A percentile compares a stretch with the other conserved stretches of the same genome.
These are phyloP conservation scores for Hetaerina americana DNA, from an alignment of 1,140 invertebrate species.

Conservation along the genomic window DNA sequence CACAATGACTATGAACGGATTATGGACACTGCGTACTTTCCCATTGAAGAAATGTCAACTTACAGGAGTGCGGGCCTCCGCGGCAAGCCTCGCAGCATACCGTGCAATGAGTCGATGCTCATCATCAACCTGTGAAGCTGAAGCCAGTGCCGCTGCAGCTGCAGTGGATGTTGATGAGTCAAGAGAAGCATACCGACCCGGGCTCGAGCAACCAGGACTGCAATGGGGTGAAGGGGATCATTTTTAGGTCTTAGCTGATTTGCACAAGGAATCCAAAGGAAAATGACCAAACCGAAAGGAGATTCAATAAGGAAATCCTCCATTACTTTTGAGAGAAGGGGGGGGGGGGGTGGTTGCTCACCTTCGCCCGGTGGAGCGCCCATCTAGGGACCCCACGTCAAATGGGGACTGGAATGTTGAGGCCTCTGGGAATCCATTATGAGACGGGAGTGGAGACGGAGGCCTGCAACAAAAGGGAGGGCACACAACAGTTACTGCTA, in stretches of 20 bases:
- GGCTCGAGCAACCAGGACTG: slow-evolving; percentile 24
- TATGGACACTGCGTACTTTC: too few relatives aligned
- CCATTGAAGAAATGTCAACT: slow-evolving; percentile 32
- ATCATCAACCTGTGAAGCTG: slow-evolving; percentile 57
- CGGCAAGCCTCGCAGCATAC: slow-evolving; percentile 85
- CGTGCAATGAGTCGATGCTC: slow-evolving; percentile 92
- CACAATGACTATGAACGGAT: too few relatives aligned
- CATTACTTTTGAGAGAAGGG: too few relatives aligned
- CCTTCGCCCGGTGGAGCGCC: slow-evolving; percentile 55
- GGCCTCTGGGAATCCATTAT: slow-evolving; percentile 69
- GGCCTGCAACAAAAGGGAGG: slow-evolving; percentile 41
- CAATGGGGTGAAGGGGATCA: slow-evolving; percentile 7
- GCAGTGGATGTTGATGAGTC: background rate
- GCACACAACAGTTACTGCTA: slow-evolving; percentile 7
- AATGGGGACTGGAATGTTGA: slow-evolving; percentile 41
- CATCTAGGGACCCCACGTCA: slow-evolving; percentile 69
- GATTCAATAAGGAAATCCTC: too few relatives aligned
- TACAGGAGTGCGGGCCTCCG: slow-evolving; percentile 74
- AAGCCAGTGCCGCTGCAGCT: slow-evolving; percentile 28
- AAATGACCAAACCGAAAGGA: background rate
- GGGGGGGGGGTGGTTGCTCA: too few relatives aligned
- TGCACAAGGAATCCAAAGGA: background rate
- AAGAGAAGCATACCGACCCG: slow-evolving; percentile 22
- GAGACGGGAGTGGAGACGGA: slow-evolving; percentile 72
- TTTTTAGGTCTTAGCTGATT: background rate